Evolutionary conservation across 1,140 invertebrate species (phyloP), one percentile per base, ranked within the genome.

Genomic region (Lasioglossum baleicum): DNA sequence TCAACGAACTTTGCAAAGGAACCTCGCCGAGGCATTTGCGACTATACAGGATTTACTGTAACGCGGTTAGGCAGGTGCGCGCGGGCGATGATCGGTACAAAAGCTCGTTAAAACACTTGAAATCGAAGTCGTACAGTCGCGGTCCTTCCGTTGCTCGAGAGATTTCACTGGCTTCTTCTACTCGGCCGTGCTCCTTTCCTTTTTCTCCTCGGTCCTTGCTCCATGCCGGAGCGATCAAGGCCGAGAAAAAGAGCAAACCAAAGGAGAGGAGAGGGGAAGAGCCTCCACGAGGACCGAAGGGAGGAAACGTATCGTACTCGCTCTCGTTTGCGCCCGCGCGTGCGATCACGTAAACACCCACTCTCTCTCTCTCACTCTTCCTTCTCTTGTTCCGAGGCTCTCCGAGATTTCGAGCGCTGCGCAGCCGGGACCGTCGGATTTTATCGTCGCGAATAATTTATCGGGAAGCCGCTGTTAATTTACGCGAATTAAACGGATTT

Each of bases 211-310:
- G 77, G 75, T 84, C 68, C 77, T 83, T 80, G 64, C 83, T 83
- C 76, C 66, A 67, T 56, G 56, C 58, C 63, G 56, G 53, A 68
- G 67, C 83, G 85, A 90, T 89, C 84, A 90, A 90, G 88, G 88
- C 69, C 88, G 83, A 83, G 87, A 87, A 90, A 86, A 88, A 90
- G 78, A 87, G 75, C 68, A 84, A 88, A 81, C 64, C 65, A 31
- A 4, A 35, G 1, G 5, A 3, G 35, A 35, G 35, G 35, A 35
- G 35, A 51, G 81, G 40, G n/a, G 35, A 11, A 26, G 26, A 26
- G 26, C 0, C 26, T 0, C 31, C 31, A 15, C 31, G 31, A 70
- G 56, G 20, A 22, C 26, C 26, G 44, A 58, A 65, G 40, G 48
- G 44, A 63, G 70, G 79, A 70, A 80, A 69, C 60, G 65, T 75